A percentile compares a stretch with the other conserved stretches of the same genome.
Conservation (phyloP, 2,113 vertebrate species). For the Cettia cetti region DNA sequence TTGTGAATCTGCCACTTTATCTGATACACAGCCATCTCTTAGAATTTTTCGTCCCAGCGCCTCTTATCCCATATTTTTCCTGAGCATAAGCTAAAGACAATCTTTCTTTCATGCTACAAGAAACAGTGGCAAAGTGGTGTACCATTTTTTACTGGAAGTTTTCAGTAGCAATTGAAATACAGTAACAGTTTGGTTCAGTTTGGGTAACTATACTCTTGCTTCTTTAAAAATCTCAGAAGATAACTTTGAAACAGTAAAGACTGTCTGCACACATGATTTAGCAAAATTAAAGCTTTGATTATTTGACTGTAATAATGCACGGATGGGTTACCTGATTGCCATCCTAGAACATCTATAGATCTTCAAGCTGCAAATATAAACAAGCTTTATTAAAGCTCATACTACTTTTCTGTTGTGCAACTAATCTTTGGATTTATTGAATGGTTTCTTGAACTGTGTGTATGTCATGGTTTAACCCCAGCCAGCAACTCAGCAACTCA, state of each 20-base stretch:
- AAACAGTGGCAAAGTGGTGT: neutral
- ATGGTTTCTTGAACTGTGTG: no score
- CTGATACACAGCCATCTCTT: neutral
- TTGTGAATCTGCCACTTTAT: neutral
- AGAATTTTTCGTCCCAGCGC: neutral
- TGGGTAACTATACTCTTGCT: neutral
- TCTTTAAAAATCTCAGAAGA: neutral
- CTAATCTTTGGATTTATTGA: no score
- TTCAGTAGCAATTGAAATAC: neutral
- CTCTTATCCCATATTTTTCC: neutral
- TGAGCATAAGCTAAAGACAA: neutral
- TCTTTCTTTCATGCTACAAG: neutral
- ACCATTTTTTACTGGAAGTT: neutral
- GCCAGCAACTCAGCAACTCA: no score
- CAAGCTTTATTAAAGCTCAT: no score
- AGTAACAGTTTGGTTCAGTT: neutral
- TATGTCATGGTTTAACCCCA: no score
- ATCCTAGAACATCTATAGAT: no score
- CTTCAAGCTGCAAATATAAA: no score
- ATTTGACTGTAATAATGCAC: no score
- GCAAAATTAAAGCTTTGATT: no score
- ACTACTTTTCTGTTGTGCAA: no score
- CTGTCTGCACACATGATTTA: no score
- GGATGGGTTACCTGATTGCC: no score
- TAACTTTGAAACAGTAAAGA: neutral